Conservation (phyloP, 2,888 invertebrate species). For the Ypsolopha sequella region DNA sequence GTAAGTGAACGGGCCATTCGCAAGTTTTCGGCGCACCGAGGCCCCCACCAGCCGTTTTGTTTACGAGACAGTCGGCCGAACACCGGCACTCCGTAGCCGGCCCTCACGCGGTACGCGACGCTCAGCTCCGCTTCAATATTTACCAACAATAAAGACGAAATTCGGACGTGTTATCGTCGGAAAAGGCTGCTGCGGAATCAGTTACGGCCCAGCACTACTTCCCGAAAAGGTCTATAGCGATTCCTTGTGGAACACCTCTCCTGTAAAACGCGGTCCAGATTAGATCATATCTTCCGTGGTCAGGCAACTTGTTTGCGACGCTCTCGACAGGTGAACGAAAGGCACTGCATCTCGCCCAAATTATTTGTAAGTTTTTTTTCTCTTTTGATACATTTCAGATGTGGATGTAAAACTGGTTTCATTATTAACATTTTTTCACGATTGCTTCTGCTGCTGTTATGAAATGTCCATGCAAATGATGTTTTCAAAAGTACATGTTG, state of each 20-base stretch:
- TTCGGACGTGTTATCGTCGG: neutral
- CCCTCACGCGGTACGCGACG: conserved; percentile 52
- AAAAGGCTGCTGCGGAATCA: neutral
- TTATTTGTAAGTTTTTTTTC: conserved; percentile 1
- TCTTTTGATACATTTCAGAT: neutral
- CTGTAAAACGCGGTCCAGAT: neutral
- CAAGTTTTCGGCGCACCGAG: conserved; percentile 54
- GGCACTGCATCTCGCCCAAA: neutral
- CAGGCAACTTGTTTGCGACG: neutral
- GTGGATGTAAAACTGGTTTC: neutral
- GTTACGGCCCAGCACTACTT: neutral
- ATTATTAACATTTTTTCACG: neutral
- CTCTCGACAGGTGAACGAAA: neutral
- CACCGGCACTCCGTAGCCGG: conserved; percentile 60
- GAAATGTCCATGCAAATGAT: neutral
- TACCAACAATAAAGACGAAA: neutral
- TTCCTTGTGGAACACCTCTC: neutral
- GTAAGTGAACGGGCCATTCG: conserved; percentile 52
- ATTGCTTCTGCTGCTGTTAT: neutral
- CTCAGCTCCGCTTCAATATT: conserved; percentile 5
- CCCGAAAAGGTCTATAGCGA: neutral
- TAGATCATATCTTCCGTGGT: neutral
- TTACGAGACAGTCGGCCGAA: conserved; percentile 55
- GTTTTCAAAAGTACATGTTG: too few species aligned
- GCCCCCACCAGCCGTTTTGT: conserved; percentile 66